Conservation (phyloP, 1,140 invertebrate species). For the Zaprionus africanus region DNA sequence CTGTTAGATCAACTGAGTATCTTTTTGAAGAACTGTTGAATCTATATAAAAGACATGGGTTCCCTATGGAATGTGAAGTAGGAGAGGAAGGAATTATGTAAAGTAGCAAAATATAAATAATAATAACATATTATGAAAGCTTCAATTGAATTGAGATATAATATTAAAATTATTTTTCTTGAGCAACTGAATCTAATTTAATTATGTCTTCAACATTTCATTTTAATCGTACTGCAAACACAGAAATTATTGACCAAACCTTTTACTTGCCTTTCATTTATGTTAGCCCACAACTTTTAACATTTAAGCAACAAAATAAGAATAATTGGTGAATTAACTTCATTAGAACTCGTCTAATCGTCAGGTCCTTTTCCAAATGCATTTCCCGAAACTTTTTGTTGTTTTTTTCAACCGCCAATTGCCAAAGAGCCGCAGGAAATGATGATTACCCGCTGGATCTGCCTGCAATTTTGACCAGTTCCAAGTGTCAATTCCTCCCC, state of each 20-base stretch:
- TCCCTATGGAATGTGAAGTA: too few relatives aligned
- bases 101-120: too few relatives aligned
- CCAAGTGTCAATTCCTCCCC: slow-evolving; percentile 51
- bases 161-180: too few relatives aligned
- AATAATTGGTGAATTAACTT: not conserved
- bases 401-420: slow-evolving; percentile 10
- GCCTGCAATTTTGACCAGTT: slow-evolving; percentile 33
- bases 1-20: not conserved
- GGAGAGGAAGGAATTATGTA: too few relatives aligned
- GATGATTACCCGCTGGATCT: slow-evolving; percentile 2
- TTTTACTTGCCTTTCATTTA: not conserved
- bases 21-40: too few relatives aligned
- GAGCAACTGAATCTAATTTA: too few relatives aligned
- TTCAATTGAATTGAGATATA: too few relatives aligned
- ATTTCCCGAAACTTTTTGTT: not conserved
- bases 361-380: not conserved
- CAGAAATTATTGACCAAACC: too few relatives aligned
- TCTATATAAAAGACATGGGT: too few relatives aligned
- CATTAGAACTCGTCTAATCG: not conserved
- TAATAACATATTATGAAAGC: too few relatives aligned
- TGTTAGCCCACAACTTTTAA: not conserved
- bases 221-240: too few relatives aligned
- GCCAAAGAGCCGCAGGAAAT: not conserved
- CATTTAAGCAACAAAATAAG: not conserved
- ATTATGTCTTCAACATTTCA: too few relatives aligned